These are phyloP conservation scores for Acyrthosiphon pisum DNA, from an alignment of 1,140 invertebrate species.

Conservation along the genomic window DNA sequence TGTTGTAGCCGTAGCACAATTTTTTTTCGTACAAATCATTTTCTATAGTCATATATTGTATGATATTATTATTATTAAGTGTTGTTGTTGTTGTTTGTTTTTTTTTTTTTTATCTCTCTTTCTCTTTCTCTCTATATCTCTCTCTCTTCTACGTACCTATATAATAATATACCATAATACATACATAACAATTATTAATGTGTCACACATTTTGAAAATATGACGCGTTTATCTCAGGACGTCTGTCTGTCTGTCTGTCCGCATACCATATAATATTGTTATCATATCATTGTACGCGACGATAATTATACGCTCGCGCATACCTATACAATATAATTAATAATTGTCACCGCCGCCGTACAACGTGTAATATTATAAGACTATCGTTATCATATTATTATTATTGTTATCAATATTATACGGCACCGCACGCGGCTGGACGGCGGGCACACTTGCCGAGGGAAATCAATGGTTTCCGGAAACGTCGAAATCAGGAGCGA, in stretches of 20 bases:
- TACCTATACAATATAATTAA: no score
- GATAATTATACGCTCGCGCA: background rate
- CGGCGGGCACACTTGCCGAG: background rate
- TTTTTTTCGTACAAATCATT: background rate
- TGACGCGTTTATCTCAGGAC: background rate
- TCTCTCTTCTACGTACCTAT: background rate
- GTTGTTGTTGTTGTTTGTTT: background rate
- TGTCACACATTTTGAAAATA: background rate
- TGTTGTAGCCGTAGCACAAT: background rate
- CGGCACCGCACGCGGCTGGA: no score
- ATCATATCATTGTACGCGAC: background rate
- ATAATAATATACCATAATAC: background rate
- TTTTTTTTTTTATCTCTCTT: background rate
- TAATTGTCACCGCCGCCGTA: background rate
- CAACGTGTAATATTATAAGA: background rate
- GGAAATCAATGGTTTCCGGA: background rate
- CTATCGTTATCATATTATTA: background rate
- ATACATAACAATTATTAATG: background rate
- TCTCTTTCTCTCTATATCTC: background rate
- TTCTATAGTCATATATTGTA: constrained; percentile 6
- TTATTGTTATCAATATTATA: background rate
- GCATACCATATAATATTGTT: background rate
- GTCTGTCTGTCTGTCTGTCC: no score
- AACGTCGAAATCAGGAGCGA: background rate
- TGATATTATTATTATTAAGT: constrained; percentile 3